A percentile compares a stretch with the other conserved stretches of the same genome.
These are phyloP conservation scores for Eupithecia insigniata DNA, from an alignment of 2,888 invertebrate species.

Conservation along the genomic window DNA sequence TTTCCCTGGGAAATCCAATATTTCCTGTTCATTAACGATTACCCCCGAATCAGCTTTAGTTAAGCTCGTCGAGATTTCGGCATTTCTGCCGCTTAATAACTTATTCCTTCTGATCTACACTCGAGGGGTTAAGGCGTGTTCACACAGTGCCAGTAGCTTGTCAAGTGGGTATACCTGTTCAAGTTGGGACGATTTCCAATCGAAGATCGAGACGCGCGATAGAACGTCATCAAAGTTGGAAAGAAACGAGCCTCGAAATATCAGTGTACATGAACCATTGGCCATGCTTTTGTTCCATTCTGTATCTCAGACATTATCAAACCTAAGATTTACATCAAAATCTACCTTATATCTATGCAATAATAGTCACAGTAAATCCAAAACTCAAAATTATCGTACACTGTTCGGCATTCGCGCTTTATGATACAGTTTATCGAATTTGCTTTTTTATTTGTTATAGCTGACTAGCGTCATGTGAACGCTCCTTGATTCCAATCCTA, in stretches of 20 bases:
- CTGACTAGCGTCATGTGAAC: constrained; percentile 25
- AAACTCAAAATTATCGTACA: background rate
- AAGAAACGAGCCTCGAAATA: background rate
- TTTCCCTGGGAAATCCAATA: background rate
- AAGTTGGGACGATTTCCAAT: background rate
- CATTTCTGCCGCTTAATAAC: constrained; percentile 39
- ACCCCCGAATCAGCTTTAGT: constrained; percentile 21
- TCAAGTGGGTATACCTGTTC: background rate
- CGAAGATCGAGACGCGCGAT: background rate
- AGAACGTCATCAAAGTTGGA: background rate
- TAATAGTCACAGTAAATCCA: background rate
- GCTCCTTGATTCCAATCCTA: constrained; percentile 40
- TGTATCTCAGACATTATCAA: background rate
- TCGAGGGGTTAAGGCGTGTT: constrained; percentile 35
- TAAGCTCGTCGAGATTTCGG: background rate
- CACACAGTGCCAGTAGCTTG: constrained; percentile 21
- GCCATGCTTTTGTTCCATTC: background rate
- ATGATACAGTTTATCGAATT: too few species aligned
- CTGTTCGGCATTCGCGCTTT: background rate
- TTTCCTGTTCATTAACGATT: constrained; percentile 30
- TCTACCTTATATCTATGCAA: background rate
- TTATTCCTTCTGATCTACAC: constrained; percentile 44
- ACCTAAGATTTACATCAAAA: background rate
- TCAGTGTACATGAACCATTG: background rate
- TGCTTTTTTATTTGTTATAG: too few species aligned